Percentiles rank a stretch among this genome's conserved stretches.
Evolutionary conservation across 2,113 vertebrate genomes (phyloP).

Genomic region (Coturnix japonica): DNA sequence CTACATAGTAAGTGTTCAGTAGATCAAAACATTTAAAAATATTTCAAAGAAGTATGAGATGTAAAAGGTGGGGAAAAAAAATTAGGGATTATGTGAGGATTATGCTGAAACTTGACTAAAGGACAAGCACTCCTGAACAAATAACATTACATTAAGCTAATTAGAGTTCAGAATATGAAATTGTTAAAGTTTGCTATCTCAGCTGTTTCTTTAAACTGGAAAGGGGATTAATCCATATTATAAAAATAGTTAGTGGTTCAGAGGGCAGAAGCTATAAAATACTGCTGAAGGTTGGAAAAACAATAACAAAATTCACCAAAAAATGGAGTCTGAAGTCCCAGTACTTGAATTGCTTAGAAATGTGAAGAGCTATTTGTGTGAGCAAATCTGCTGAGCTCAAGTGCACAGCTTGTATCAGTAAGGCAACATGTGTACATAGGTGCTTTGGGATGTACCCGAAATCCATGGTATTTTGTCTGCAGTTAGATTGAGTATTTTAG

Average conservation of each 20-base stretch:
- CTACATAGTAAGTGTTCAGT: conserved; percentile 26
- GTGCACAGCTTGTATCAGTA: neutral
- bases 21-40: conserved; percentile 33
- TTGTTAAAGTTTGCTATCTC: conserved; percentile 50
- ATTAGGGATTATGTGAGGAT: conserved; percentile 26
- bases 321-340: neutral
- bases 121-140: conserved; percentile 52
- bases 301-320: conserved; percentile 12
- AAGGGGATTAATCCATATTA: conserved; percentile 47
- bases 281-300: conserved; percentile 12
- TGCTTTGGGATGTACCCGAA: neutral
- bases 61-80: neutral
- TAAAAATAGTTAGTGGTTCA: conserved; percentile 49
- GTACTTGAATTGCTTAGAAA: neutral
- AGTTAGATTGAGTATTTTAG: neutral
- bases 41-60: conserved; percentile 21
- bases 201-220: conserved; percentile 64
- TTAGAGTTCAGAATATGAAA: conserved; percentile 58
- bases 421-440: neutral
- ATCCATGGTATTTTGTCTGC: neutral
- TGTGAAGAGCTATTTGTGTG: accelerated
- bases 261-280: conserved; percentile 46
- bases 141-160: conserved; percentile 58
- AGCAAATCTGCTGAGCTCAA: neutral
- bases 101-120: conserved; percentile 64